These are phyloP conservation scores for Tinamus major DNA, from an alignment of 2,797 vertebrate genomes.

Conservation along the genomic window DNA sequence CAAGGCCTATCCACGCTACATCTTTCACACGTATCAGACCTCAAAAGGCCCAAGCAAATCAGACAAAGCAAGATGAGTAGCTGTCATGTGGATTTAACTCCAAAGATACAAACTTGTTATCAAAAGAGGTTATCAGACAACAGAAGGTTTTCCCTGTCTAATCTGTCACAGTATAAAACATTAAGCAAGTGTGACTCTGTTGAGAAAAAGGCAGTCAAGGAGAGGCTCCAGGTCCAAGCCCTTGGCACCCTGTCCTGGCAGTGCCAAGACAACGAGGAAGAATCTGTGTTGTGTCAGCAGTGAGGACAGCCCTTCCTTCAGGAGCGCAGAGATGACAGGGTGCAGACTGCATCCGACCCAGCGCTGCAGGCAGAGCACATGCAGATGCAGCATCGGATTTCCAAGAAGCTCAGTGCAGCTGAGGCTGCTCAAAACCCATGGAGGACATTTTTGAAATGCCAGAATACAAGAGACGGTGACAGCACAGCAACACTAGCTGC, in stretches of 20 bases:
- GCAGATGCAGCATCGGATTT: background rate
- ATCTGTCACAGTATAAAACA: background rate
- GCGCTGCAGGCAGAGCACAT: conserved; percentile 29
- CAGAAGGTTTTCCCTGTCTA: conserved; percentile 19
- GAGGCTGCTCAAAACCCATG: conserved; percentile 23
- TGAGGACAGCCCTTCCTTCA: background rate
- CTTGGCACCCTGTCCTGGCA: background rate
- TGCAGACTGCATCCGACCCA: background rate
- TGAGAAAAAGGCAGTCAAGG: background rate
- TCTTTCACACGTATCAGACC: background rate
- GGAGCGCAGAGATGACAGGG: background rate
- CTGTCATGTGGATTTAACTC: background rate
- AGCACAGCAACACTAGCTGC: conserved; percentile 16
- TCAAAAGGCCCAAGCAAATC: background rate
- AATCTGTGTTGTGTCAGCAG: background rate
- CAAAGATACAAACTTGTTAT: background rate
- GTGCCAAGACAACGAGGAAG: background rate
- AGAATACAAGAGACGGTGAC: conserved; percentile 15
- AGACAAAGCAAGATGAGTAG: background rate
- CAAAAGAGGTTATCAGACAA: background rate
- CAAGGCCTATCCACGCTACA: background rate
- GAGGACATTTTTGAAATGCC: conserved; percentile 46
- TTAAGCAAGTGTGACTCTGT: background rate
- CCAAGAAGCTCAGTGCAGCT: conserved; percentile 10
- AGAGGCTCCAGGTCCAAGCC: background rate